These are phyloP conservation scores for Numenius arquata DNA, from an alignment of 2,113 vertebrate genomes.

Conservation along the genomic window DNA sequence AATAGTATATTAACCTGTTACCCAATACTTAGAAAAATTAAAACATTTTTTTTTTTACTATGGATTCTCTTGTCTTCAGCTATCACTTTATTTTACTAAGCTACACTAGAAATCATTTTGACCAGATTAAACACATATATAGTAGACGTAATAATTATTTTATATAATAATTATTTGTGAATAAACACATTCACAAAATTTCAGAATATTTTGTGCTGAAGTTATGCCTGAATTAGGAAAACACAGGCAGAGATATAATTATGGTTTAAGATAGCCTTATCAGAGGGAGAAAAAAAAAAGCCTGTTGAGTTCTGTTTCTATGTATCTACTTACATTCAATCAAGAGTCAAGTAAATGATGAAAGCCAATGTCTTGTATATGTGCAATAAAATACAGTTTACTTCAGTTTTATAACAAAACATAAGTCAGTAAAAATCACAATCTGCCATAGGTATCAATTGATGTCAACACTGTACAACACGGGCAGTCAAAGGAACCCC, in stretches of 20 bases:
- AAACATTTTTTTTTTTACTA: background rate
- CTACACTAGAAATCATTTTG: background rate
- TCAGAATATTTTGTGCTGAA: background rate
- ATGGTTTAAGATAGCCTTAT: background rate
- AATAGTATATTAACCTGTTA: background rate
- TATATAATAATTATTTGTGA: background rate
- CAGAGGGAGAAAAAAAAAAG: background rate
- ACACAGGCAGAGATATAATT: background rate
- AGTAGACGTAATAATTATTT: background rate
- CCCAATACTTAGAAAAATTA: background rate
- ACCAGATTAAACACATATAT: background rate
- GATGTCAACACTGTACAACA: background rate
- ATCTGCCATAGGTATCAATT: accelerated
- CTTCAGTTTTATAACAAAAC: background rate
- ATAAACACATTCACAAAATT: background rate
- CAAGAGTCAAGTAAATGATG: background rate
- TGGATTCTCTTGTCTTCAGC: background rate
- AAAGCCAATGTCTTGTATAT: background rate
- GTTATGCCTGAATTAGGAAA: background rate
- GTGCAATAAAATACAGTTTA: background rate
- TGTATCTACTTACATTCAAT: background rate
- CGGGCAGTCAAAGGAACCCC: background rate
- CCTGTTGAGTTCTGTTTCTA: background rate
- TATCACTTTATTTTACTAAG: background rate
- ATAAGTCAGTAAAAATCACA: background rate